Percentiles rank a stretch among this genome's conserved stretches.
Conservation (phyloP, 2,888 invertebrate genomes). For the Carcina quercana region DNA sequence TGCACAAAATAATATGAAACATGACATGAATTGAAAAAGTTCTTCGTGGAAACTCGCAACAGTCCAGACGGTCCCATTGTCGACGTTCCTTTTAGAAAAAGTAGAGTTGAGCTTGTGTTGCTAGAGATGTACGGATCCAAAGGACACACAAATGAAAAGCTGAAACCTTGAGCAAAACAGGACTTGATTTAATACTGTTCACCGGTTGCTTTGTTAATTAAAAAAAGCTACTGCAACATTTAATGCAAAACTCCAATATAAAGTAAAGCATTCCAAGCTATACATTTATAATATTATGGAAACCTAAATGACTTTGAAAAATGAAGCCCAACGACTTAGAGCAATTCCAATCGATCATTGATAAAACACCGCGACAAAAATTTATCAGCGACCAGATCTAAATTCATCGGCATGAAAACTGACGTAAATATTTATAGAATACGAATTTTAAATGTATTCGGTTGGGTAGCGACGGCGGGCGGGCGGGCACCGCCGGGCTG, state of each 20-base stretch:
- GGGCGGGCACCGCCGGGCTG: conserved; percentile 23
- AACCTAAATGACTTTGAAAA: too few relatives aligned
- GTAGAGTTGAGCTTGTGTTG: conserved; percentile 2
- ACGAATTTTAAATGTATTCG: conserved; percentile 53
- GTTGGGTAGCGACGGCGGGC: conserved; percentile 17
- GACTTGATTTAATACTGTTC: too few relatives aligned
- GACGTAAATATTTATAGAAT: conserved; percentile 50
- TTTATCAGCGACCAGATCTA: conserved; percentile 23
- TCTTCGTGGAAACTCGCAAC: conserved; percentile 34
- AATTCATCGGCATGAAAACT: conserved; percentile 35
- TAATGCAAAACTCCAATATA: too few relatives aligned
- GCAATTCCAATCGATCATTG: not conserved
- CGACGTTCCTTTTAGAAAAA: conserved; percentile 13
- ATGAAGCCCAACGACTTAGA: too few relatives aligned
- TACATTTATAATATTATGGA: too few relatives aligned
- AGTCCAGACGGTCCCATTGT: conserved; percentile 33
- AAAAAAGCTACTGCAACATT: too few relatives aligned
- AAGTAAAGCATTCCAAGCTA: too few relatives aligned
- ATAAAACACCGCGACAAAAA: conserved; percentile 2
- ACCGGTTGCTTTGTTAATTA: too few relatives aligned
- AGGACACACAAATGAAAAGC: too few relatives aligned
- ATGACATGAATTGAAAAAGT: conserved; percentile 58
- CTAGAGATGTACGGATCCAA: too few relatives aligned
- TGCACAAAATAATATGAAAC: conserved; percentile 49
- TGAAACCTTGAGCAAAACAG: too few relatives aligned